Conservation (phyloP, 1,140 invertebrate genomes). For the Chionoecetes opilio region DNA sequence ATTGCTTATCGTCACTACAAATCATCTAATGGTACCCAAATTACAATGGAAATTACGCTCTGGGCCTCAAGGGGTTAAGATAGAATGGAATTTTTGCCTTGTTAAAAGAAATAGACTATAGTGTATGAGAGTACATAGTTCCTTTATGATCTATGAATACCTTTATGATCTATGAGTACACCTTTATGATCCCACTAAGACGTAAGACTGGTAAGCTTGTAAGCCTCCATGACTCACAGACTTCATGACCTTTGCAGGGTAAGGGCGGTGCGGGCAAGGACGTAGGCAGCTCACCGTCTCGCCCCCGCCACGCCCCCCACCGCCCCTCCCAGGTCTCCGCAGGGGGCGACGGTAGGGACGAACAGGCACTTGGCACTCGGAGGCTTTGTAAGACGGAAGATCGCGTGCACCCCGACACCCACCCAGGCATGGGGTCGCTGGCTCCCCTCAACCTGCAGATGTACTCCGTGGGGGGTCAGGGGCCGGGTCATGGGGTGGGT, state of each 20-base stretch:
- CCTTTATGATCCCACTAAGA: slow-evolving; percentile 36
- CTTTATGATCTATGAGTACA: too few species aligned
- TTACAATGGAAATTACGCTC: too few species aligned
- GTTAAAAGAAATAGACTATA: too few species aligned
- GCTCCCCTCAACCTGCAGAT: slow-evolving; percentile 74
- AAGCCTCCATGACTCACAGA: slow-evolving; percentile 57
- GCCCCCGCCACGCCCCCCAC: slow-evolving; percentile 43
- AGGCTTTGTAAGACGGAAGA: slow-evolving; percentile 66
- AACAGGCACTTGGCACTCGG: not conserved
- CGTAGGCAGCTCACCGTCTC: slow-evolving; percentile 52
- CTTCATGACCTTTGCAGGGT: slow-evolving; percentile 63
- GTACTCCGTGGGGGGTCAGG: slow-evolving; percentile 64
- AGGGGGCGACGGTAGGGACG: not conserved
- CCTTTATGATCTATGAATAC: too few species aligned
- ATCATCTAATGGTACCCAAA: too few species aligned
- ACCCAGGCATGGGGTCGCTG: slow-evolving; percentile 68
- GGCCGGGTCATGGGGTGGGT: slow-evolving; percentile 43
- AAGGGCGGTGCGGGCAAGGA: slow-evolving; percentile 71
- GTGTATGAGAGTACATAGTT: too few species aligned
- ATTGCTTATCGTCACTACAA: too few species aligned
- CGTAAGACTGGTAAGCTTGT: slow-evolving; percentile 40
- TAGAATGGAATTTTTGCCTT: too few species aligned
- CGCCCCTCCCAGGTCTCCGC: slow-evolving; percentile 39
- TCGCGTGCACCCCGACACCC: slow-evolving; percentile 52
- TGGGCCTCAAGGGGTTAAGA: too few species aligned